A percentile compares a stretch with the other conserved stretches of the same genome.
Conservation (phyloP, 2,888 invertebrate genomes). For the Octodonta nipae region DNA sequence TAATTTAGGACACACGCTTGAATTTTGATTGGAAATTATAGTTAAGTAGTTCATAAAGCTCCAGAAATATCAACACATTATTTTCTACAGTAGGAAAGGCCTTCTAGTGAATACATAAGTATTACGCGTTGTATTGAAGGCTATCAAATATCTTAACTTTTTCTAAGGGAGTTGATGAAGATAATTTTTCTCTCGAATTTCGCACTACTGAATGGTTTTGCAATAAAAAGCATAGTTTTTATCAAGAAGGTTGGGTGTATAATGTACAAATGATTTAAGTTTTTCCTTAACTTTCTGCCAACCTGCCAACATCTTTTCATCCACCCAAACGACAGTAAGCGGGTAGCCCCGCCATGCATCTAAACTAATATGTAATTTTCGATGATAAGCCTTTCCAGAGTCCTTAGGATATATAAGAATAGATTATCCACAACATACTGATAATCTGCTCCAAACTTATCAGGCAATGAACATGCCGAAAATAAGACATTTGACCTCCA, state of each 20-base stretch:
- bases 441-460: conserved; percentile 68
- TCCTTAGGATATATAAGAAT: conserved; percentile 68
- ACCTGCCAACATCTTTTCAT: conserved; percentile 73
- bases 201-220: conserved; percentile 67
- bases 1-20: too few species aligned
- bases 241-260: conserved; percentile 89
- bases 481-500: conserved; percentile 66
- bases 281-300: conserved; percentile 66
- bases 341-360: conserved; percentile 69
- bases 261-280: conserved; percentile 69
- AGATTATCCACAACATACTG: conserved; percentile 87
- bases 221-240: conserved; percentile 64
- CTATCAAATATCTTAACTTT: conserved; percentile 65
- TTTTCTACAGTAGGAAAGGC: too few species aligned
- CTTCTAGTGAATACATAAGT: too few species aligned
- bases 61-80: too few species aligned
- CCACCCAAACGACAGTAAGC: conserved; percentile 72
- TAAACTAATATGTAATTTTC: conserved; percentile 83
- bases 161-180: conserved; percentile 61
- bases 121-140: conserved; percentile 30
- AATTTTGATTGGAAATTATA: too few species aligned
- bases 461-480: conserved; percentile 78
- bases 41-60: too few species aligned
- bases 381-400: conserved; percentile 74
- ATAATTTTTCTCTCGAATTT: conserved; percentile 78